Percentiles rank a stretch among this genome's conserved stretches.
Conservation (phyloP, 2,888 invertebrate species). For the Rhamnusium bicolor region DNA sequence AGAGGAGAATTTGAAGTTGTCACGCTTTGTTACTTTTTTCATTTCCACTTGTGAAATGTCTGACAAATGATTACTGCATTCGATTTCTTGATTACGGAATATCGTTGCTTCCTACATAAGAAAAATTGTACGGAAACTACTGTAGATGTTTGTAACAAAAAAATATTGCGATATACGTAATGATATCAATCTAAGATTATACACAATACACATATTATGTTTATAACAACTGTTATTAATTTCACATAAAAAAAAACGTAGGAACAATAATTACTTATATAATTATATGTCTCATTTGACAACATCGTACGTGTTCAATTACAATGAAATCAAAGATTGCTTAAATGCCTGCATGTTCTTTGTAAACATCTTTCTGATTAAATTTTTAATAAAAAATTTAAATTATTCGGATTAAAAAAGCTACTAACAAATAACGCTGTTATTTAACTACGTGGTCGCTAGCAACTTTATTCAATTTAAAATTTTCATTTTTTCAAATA, state of each 20-base stretch:
- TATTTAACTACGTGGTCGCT: too few species aligned
- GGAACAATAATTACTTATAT: conserved; percentile 17
- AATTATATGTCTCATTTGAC: conserved; percentile 25
- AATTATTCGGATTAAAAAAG: neutral
- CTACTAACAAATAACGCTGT: neutral
- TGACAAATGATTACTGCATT: conserved; percentile 55
- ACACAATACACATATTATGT: conserved; percentile 19
- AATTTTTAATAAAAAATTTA: neutral
- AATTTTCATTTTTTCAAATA: neutral
- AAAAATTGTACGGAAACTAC: conserved; percentile 40
- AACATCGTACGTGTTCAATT: conserved; percentile 13
- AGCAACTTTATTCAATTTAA: neutral
- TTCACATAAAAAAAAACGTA: conserved; percentile 15
- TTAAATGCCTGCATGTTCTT: neutral
- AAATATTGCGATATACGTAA: conserved; percentile 23
- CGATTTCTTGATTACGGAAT: conserved; percentile 48
- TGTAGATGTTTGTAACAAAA: conserved; percentile 8
- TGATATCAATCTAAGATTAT: conserved; percentile 30
- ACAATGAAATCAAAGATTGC: neutral
- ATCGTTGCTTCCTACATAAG: conserved; percentile 48
- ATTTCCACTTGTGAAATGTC: conserved; percentile 51
- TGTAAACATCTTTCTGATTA: neutral
- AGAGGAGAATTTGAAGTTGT: conserved; percentile 58
- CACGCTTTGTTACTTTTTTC: conserved; percentile 60
- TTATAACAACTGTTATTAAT: conserved; percentile 32